Evolutionary conservation across 2,888 invertebrate genomes (phyloP).

Genomic region (Conchocele bisecta): DNA sequence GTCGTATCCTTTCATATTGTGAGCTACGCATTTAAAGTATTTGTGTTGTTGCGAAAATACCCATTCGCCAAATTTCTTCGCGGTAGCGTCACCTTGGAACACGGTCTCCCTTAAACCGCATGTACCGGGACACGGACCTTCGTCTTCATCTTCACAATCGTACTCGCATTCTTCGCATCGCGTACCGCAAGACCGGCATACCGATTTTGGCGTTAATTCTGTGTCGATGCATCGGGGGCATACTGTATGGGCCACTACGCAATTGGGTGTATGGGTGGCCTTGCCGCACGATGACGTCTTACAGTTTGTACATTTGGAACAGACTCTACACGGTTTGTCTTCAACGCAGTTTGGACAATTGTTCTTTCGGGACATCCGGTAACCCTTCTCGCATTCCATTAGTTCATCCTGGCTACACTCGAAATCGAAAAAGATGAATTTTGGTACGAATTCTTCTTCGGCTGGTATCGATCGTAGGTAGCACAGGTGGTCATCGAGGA

Average conservation of each 20-base stretch:
- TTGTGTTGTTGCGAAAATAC: conserved; percentile 21
- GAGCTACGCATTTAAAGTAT: conserved; percentile 28
- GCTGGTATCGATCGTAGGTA: conserved; percentile 19
- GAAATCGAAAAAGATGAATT: conserved; percentile 35
- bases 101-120: conserved; percentile 38
- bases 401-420: conserved; percentile 37
- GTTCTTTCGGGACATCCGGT: conserved; percentile 5
- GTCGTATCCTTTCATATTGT: conserved; percentile 47
- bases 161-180: not conserved
- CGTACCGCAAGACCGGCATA: conserved; percentile 3
- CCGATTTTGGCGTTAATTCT: not conserved
- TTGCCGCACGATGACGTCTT: conserved; percentile 7
- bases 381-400: conserved; percentile 17
- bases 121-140: conserved; percentile 25
- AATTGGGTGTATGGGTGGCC: not conserved
- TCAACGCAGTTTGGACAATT: conserved; percentile 31
- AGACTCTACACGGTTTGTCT: not conserved
- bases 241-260: conserved; percentile 1
- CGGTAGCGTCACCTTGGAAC: conserved; percentile 28
- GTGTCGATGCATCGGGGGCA: conserved; percentile 2
- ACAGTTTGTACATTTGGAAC: not conserved
- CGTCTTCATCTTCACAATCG: conserved; percentile 5
- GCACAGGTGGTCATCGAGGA: conserved; percentile 21
- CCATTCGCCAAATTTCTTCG: conserved; percentile 25
- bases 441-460: conserved; percentile 11